Conservation (phyloP, 2,113 vertebrate genomes). For the Aepyceros melampus region DNA sequence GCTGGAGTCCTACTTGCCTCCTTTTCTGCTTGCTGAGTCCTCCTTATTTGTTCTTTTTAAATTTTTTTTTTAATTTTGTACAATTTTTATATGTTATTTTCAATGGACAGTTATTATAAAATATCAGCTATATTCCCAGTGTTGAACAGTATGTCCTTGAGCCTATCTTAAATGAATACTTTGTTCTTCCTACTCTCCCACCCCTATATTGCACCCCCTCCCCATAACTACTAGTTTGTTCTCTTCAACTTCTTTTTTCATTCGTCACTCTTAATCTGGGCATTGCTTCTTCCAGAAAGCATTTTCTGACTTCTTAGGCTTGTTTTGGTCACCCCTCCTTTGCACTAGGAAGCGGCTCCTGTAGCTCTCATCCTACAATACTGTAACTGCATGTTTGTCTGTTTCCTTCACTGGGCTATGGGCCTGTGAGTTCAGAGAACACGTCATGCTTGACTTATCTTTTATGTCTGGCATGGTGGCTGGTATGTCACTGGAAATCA, state of each 20-base stretch:
- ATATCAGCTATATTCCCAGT: neutral
- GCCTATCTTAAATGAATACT: neutral
- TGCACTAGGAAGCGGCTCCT: neutral
- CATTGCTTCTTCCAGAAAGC: neutral
- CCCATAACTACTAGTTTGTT: neutral
- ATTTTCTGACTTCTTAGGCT: neutral
- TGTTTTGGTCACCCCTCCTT: neutral
- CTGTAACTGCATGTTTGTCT: neutral
- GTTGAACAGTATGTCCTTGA: neutral
- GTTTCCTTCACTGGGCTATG: neutral
- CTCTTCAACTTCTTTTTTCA: neutral
- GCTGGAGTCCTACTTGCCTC: neutral
- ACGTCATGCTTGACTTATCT: neutral
- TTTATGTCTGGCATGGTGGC: neutral
- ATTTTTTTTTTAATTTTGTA: neutral
- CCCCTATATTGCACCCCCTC: neutral
- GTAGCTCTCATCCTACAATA: accelerated
- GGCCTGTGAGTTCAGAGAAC: neutral
- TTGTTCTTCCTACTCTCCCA: neutral
- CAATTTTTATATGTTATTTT: neutral
- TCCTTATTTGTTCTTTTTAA: neutral
- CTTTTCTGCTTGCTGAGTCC: neutral
- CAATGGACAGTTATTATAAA: neutral
- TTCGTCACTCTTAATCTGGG: neutral
- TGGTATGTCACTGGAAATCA: neutral